Base-by-base conservation (phyloP, 2,113 vertebrate genomes). In the Pangasianodon hypophthalmus region DNA sequence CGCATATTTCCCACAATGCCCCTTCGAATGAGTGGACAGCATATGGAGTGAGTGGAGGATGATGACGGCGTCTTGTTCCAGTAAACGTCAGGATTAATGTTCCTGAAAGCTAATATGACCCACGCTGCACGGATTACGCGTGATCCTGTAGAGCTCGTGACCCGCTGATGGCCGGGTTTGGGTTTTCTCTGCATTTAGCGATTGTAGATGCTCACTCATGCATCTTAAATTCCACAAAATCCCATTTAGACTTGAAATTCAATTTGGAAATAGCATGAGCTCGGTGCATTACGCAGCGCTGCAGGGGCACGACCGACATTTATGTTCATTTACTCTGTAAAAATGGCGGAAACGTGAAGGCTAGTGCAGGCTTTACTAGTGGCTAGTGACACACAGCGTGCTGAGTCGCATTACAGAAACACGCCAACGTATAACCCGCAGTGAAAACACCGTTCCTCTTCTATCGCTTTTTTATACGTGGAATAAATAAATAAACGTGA, bases 231-330 rank as follows among this genome's bases (percentile, higher is more conserved):
- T 89, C 44, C 29, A 52, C n/a, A 79, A 79, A 85, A 64, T 85
- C 67, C 71, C 82, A 89, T 89, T 89, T 75, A 62, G 54, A 75
- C 11, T 46, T 16, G n/a, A 46, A 75, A 89, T 89, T 89, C 29
- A 75, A 85, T 89, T 75, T 75, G 11, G 29, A 77, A 84, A 60
- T 18, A 32, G 52, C 26, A 37, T 21, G 50, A 32, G 37, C 24
- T 29, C 14, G 48, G 79, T 73, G 87, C 60, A 58, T 71, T 75
- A 75, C 60, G 29, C 67, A 73, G 18, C 14, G 32, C 37, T 37
- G 37, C 37, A 1, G 37, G 37, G 37, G 37, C 37, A 37, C 37
- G 1, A 1, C 62, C 3, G 6, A 73, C 54, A 56, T 41, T 41
- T 8, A 71, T 50, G 26, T 48, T 81, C 8, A 52, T 80, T 24